phyloP scores from a whole-genome alignment of 1,140 invertebrate species.

The Neodiprion pinetum region DNA sequence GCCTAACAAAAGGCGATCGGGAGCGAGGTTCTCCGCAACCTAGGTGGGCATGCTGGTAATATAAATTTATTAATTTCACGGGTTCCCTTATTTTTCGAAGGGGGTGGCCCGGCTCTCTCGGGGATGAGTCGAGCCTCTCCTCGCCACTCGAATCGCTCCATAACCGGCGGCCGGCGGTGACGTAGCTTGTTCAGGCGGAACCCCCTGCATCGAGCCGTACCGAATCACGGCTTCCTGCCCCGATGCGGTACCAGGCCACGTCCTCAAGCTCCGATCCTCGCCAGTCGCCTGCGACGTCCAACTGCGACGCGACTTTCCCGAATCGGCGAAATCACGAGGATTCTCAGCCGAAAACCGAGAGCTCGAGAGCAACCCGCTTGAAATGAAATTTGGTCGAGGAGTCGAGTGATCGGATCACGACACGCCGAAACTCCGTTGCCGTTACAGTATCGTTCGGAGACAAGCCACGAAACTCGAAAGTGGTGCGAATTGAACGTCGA shows the following conservation, averaged over 20 bases:
- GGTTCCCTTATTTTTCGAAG: not conserved
- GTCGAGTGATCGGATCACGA: no score
- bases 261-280: not conserved
- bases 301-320: no score
- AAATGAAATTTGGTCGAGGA: no score
- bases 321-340: no score
- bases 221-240: slow-evolving; percentile 33
- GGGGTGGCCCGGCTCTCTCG: no score
- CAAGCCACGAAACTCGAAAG: no score
- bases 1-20: not conserved
- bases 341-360: no score
- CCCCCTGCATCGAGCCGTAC: slow-evolving; percentile 27
- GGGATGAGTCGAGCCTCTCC: no score
- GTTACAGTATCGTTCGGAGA: no score
- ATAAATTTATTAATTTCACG: slow-evolving; percentile 22
- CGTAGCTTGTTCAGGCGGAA: slow-evolving; percentile 26
- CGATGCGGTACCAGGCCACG: not conserved
- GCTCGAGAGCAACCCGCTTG: no score
- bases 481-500: no score
- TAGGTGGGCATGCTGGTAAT: slow-evolving; percentile 16
- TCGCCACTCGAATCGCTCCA: not conserved
- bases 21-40: not conserved
- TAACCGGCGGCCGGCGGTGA: not conserved
- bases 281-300: not conserved
- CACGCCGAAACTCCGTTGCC: no score